A percentile compares a stretch with the other conserved stretches of the same genome.
Conservation (phyloP, 2,797 vertebrate genomes). For the Anableps anableps region DNA sequence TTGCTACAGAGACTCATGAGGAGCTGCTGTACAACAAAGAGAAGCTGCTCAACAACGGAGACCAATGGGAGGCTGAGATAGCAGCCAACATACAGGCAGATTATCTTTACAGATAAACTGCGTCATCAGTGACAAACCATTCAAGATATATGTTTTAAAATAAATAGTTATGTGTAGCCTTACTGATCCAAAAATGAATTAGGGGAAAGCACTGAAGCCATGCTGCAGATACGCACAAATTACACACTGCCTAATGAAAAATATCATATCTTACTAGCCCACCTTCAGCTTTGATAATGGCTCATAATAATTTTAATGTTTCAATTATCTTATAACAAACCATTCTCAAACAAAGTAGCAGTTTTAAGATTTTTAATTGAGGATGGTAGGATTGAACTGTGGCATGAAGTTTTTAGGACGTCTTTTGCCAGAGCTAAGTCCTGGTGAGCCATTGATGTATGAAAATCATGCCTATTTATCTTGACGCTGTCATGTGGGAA, state of each 20-base stretch:
- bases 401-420: not conserved
- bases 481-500: not conserved
- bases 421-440: not conserved
- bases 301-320: not conserved
- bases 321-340: not conserved
- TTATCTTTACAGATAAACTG: constrained; percentile 88
- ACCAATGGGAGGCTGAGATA: constrained; percentile 93
- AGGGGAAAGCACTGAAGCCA: not conserved
- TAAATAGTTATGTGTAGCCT: constrained; percentile 28
- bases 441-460: not conserved
- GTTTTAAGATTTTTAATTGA: not conserved
- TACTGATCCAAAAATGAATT: constrained; percentile 6
- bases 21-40: constrained; percentile 97
- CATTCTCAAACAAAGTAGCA: not conserved
- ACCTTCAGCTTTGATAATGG: not conserved
- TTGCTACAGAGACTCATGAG: constrained; percentile 92
- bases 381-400: not conserved
- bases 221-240: constrained; percentile 41
- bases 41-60: constrained; percentile 93
- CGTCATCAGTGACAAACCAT: not conserved
- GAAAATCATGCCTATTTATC: not conserved
- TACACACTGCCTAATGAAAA: not conserved
- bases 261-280: not conserved
- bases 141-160: constrained; percentile 24
- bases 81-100: constrained; percentile 93